Evolutionary conservation across 2,797 vertebrate species (phyloP), one percentile per base, ranked within the genome.

Genomic region (Hephaestus fuliginosus): DNA sequence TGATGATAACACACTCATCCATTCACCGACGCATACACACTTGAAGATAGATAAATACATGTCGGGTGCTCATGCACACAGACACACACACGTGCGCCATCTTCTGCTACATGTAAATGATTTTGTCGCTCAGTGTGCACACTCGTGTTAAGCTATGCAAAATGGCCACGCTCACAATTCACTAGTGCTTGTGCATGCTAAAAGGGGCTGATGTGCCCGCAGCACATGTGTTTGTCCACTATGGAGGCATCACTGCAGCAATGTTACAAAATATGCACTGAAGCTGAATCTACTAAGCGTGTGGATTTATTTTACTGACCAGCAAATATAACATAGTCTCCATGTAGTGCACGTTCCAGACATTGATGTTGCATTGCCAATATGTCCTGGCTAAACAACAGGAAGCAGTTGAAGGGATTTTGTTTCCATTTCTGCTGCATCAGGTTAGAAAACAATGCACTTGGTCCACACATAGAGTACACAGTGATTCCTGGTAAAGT

Each of bases 391-490:
- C 78, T 72, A 66, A 90, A 89, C 78, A 88, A 71, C 74, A 70
- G 78, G 80, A 70, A 52, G 52, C 15, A 70, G 83, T 65, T 86
- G 74, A 82, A 75, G 75, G 88, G 86, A 89, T 88, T 90, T 88
- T 85, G 80, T 87, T 83, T 87, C 73, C 76, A 86, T 88, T 90
- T 89, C 87, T 87, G 82, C 90, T 86, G 86, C 80, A 88, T 90
- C 83, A 89, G 82, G 70, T 83, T 88, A 48, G 84, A 82, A 93
- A 90, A 93, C 90, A 93, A 94, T 93, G 83, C 71, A 90, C 74
- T 88, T 74, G 82, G 83, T 91, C 74, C 44, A 48, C 73, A 74
- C 70, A 79, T 36, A 65, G 77, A 78, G 82, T 75, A 76, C 76
- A 80, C 72, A 86, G 81, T 80, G 77, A 77, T 82, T 92, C 84